A percentile compares a stretch with the other conserved stretches of the same genome.
phyloP scores from a whole-genome alignment of 2,888 invertebrate genomes.

The Drosophila picticornis region DNA sequence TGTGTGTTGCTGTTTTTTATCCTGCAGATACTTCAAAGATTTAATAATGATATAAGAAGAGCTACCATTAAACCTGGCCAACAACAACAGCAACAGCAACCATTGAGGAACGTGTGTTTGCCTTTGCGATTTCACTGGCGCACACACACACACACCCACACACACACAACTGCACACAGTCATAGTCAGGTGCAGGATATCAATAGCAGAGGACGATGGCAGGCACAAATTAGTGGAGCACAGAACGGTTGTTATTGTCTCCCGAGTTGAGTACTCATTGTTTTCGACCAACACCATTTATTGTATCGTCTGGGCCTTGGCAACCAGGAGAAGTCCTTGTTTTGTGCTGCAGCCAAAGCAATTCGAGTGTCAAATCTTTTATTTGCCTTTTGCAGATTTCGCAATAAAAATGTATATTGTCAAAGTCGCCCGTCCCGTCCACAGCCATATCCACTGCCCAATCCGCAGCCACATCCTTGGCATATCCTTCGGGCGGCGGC shows the following conservation, averaged over 20 bases:
- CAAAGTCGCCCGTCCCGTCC: constrained; percentile 53
- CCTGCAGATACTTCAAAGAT: constrained; percentile 75
- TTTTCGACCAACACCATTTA: constrained; percentile 15
- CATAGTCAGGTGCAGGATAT: constrained; percentile 45
- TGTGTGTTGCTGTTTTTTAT: constrained; percentile 71
- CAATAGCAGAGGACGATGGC: constrained; percentile 22
- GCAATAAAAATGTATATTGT: constrained; percentile 81
- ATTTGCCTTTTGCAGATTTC: constrained; percentile 84
- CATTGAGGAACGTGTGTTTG: constrained; percentile 48
- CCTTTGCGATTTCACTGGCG: constrained; percentile 54
- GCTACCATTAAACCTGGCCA: constrained; percentile 68
- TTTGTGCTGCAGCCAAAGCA: constrained; percentile 65
- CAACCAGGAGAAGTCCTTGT: constrained; percentile 26
- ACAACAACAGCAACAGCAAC: constrained; percentile 17
- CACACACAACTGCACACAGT: constrained; percentile 1
- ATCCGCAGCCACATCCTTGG: constrained; percentile 24
- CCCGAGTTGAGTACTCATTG: constrained; percentile 10
- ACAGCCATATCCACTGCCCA: not conserved
- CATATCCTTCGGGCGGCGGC: constrained; percentile 52
- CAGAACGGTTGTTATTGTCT: constrained; percentile 43
- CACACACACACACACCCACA: constrained; percentile 14
- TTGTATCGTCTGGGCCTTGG: constrained; percentile 15
- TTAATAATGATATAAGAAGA: constrained; percentile 79
- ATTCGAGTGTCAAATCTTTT: constrained; percentile 85
- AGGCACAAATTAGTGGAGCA: constrained; percentile 60